phyloP scores from a whole-genome alignment of 2,797 vertebrate genomes.

The Petrocephalus schoutedeni region DNA sequence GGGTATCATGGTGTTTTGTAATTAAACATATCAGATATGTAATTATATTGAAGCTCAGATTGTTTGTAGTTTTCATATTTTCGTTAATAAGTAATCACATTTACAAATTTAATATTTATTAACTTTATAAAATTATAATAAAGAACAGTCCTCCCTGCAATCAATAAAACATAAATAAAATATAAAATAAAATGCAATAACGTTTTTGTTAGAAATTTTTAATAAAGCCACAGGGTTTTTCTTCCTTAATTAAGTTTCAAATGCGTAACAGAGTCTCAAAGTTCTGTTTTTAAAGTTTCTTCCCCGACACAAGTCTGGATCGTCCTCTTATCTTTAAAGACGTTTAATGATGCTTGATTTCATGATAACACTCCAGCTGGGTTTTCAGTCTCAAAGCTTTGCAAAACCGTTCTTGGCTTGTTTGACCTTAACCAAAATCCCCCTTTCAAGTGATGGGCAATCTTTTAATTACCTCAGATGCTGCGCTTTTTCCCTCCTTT shows the following conservation, averaged over 20 bases:
- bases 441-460: conserved; percentile 30
- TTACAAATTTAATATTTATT: not conserved
- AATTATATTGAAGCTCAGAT: not conserved
- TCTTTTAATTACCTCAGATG: conserved; percentile 48
- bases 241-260: not conserved
- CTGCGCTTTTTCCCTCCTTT: conserved; percentile 28
- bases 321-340: conserved; percentile 13
- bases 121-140: not conserved
- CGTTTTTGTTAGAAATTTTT: not conserved
- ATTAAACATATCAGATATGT: not conserved
- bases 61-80: not conserved
- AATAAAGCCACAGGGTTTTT: not conserved
- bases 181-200: not conserved
- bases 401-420: not conserved
- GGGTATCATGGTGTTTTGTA: not conserved
- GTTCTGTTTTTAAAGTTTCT: not conserved
- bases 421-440: conserved; percentile 24
- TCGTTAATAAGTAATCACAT: not conserved
- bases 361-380: conserved; percentile 17
- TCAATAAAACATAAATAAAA: not conserved
- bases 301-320: not conserved
- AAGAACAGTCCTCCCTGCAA: not conserved
- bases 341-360: conserved; percentile 2
- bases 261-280: not conserved
- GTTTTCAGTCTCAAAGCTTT: conserved; percentile 9